Base-by-base conservation (phyloP, 2,113 vertebrate genomes). In the Butorides virescens region DNA sequence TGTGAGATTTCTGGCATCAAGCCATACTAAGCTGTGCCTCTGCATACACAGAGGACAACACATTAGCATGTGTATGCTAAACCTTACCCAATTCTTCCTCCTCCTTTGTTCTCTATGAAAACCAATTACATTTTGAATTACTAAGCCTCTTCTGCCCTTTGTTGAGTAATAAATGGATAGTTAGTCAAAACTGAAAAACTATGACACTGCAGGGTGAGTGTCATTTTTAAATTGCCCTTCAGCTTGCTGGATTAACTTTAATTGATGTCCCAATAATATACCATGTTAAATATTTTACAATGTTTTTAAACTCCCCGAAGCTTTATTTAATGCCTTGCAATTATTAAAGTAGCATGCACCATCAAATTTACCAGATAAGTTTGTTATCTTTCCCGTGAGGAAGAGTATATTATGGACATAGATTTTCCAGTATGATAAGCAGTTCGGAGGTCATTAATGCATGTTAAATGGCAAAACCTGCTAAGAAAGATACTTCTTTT, bases 81-180 rank as follows among this genome's bases (percentile, higher is more conserved):
- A 88, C 15, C 16, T 92, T 92, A 34, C 42, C 47, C 53, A 49
- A 2, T 91, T 88, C 71, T 88, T 91, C 27, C 39, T 86, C 16
- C 46, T 63, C 61, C 81, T 91, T 83, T 94, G n/a, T 93, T 91
- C 56, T 79, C 59, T 52, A 7, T 71, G 77, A 94, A 96, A 96
- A 95, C 32, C 66, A 96, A 96, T 94, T 95, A 72, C 30, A 46
- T 89, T 96, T 96, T 85, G 72, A 96, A 95, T 93, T 94, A 88
- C 52, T 86, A 55, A 72, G 32, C 32, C 58, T 81, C 12, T 70
- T 93, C 77, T 86, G 83, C 42, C 85, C 59, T 96, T 92, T 94
- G 37, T 77, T 92, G 75, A 81, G 74, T 93, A 95, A 93, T 92
- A 96, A 96, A 95, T 81, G 85, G 32, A 46, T 79, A 92, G 79